A percentile compares a stretch with the other conserved stretches of the same genome.
Conservation (phyloP, 2,888 invertebrate species). For the Orthosia cruda region DNA sequence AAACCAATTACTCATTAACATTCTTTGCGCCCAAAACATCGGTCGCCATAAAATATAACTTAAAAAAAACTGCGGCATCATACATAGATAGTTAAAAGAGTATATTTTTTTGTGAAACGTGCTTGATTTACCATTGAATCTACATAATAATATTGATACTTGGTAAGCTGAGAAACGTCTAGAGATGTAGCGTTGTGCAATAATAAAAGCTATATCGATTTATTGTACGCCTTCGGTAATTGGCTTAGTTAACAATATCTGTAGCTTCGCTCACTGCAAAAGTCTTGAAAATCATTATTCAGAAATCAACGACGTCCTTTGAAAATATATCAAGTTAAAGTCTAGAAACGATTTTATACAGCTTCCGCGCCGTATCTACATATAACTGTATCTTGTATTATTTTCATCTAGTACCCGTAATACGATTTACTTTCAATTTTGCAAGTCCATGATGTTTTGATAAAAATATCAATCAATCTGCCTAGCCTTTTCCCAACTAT, state of each 20-base stretch:
- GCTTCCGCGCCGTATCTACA: background rate
- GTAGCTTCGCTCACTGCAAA: background rate
- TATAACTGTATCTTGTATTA: background rate
- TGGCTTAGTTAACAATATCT: background rate
- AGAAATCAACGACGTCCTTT: background rate
- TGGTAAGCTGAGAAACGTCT: background rate
- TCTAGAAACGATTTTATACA: background rate
- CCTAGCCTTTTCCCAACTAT: too few relatives aligned
- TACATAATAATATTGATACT: background rate
- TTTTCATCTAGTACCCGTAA: background rate
- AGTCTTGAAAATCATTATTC: background rate
- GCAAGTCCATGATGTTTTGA: background rate
- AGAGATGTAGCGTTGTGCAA: background rate
- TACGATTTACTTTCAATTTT: background rate
- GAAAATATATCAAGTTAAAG: background rate
- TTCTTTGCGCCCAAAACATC: conserved; percentile 19
- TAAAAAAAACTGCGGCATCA: background rate
- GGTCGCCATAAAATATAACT: background rate
- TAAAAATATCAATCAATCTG: too few relatives aligned
- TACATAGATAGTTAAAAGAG: background rate
- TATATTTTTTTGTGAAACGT: background rate
- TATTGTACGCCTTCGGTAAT: background rate
- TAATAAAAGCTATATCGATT: conserved; percentile 14
- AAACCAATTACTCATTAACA: conserved; percentile 35
- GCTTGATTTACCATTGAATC: too few relatives aligned